Percentiles rank a stretch among this genome's conserved stretches.
phyloP scores from a whole-genome alignment of 2,888 invertebrate genomes.

The Steinernema scapterisci region DNA sequence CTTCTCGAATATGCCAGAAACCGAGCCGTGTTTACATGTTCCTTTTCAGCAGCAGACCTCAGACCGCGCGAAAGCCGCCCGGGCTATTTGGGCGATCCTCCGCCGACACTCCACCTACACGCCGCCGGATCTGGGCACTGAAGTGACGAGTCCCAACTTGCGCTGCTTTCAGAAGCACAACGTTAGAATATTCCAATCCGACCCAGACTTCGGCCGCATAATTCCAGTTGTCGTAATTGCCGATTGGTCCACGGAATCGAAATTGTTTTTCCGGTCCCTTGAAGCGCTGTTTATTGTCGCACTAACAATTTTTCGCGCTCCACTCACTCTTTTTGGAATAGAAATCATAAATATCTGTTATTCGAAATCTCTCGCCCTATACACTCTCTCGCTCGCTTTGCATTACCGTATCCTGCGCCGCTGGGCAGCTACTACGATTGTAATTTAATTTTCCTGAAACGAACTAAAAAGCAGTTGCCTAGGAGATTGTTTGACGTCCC shows the following conservation, averaged over 20 bases:
- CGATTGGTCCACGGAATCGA: constrained; percentile 28
- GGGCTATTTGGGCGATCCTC: not conserved
- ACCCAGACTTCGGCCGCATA: not conserved
- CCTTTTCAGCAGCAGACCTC: not conserved
- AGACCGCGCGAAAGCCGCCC: not conserved
- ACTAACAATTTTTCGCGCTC: constrained; percentile 15
- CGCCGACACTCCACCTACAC: too few species aligned
- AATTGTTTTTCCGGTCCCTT: constrained; percentile 20
- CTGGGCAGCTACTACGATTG: not conserved
- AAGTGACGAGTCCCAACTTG: not conserved
- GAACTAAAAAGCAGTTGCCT: constrained; percentile 13
- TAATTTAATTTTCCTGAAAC: not conserved
- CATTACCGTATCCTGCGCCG: constrained; percentile 11
- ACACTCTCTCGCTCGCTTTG: not conserved
- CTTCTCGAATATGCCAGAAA: not conserved
- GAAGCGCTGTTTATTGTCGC: constrained; percentile 24
- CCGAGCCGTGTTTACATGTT: constrained; percentile 3
- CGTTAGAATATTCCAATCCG: not conserved
- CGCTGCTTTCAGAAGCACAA: not conserved
- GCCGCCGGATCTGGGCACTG: too few species aligned
- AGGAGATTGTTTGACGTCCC: constrained; percentile 19
- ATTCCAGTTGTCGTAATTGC: constrained; percentile 19
- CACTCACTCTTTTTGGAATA: constrained; percentile 16
- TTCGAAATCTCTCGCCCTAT: not conserved
- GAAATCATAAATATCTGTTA: not conserved